Evolutionary conservation across 2,113 vertebrate species (phyloP), one percentile per base, ranked within the genome.

Genomic region (Nothocercus nigrocapillus): DNA sequence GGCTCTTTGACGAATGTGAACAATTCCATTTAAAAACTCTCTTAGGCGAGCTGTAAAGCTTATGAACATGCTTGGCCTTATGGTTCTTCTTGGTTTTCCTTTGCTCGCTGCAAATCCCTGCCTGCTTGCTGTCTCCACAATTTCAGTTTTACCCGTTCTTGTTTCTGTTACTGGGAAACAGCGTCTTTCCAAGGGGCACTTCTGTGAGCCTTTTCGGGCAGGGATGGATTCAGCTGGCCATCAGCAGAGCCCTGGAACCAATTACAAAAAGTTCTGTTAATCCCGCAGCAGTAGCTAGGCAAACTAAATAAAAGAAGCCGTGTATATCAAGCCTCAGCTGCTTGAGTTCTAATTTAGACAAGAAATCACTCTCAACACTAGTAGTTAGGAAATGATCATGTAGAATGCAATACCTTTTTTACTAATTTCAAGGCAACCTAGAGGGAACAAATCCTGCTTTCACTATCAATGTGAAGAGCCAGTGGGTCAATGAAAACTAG

Each of bases 131-230:
- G 2, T 49, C 49, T 77, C 45, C 38, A 17, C 27, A 67, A 72
- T 91, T 95, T 94, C 38, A 30, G 7, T 86, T 94, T 96, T 72
- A 66, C 34, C 79, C 62, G 85, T 92, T 78, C 82, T 91, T 91
- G 18, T 44, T 69, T 68, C 74, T 78, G 18, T 64, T 78, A 16
- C 64, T 68, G 61, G 45, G 30, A 86, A 90, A 80, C 0, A 3
- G 3, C 45, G 47, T 20, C 56, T 61, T 88, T 83, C 59, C 75
- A 96, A n/a, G 3, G 0, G 17, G 7, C 0, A 2, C 11, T 82
- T 89, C 62, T 44, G 7, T 27, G 54, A 89, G 45, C 8, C 22
- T 69, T 88, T 64, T 34, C 32, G 36, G 38, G 40, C 45, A 67
- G 19, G 9, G 1, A 53, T 13, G 22, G 7, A 7, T 34, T 93